Percentiles rank a stretch among this genome's conserved stretches.
phyloP scores from a whole-genome alignment of 2,888 invertebrate species.

The Trichogramma evanescens region DNA sequence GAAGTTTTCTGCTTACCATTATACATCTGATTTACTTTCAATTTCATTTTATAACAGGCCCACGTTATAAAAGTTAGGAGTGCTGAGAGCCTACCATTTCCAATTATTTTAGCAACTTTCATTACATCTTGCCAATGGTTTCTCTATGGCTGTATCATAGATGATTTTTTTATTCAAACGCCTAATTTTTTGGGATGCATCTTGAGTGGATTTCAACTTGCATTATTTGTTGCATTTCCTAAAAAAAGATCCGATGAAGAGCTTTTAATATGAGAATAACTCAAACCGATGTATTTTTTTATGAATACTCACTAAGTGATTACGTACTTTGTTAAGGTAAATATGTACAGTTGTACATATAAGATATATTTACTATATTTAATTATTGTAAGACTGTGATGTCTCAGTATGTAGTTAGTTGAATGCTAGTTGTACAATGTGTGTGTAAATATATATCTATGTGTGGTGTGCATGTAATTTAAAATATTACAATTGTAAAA shows the following conservation, averaged over 20 bases:
- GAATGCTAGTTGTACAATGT: conserved; percentile 2
- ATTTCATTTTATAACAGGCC: conserved; percentile 41
- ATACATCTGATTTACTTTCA: background rate
- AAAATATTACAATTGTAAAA: too few relatives aligned
- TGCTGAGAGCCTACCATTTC: conserved; percentile 81
- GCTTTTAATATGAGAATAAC: conserved; percentile 32
- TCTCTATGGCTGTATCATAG: conserved; percentile 70
- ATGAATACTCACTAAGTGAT: background rate
- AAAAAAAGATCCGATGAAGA: conserved; percentile 37
- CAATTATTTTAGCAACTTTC: conserved; percentile 76
- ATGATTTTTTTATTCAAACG: conserved; percentile 71
- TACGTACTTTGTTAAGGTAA: conserved; percentile 4
- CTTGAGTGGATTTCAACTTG: conserved; percentile 67
- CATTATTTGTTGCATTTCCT: conserved; percentile 71
- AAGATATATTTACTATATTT: background rate
- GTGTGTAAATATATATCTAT: background rate
- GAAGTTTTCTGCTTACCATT: background rate
- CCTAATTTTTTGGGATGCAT: conserved; percentile 73
- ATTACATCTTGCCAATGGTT: conserved; percentile 79
- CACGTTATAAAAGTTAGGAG: conserved; percentile 74
- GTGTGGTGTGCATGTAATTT: too few relatives aligned
- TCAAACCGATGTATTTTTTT: conserved; percentile 1
- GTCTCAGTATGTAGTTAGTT: conserved; percentile 6
- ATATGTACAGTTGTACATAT: background rate
- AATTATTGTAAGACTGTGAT: conserved; percentile 16